phyloP scores from a whole-genome alignment of 2,888 invertebrate genomes.

The Harpagoxenus sublaevis region DNA sequence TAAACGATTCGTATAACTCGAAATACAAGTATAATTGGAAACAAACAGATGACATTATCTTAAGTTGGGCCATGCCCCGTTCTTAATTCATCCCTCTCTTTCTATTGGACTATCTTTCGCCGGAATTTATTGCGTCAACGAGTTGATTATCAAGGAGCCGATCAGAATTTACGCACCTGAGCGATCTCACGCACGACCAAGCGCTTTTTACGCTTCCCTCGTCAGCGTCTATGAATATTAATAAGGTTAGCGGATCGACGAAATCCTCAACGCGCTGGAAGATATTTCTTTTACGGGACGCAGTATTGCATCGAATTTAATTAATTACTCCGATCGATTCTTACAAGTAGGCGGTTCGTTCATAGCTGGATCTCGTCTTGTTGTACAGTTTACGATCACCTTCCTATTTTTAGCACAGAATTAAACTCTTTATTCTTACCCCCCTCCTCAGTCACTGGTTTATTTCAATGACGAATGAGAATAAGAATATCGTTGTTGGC shows the following conservation, averaged over 20 bases:
- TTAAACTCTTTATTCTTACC: background rate
- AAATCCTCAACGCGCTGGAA: conserved; percentile 50
- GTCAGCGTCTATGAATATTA: conserved; percentile 68
- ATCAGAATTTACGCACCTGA: conserved; percentile 44
- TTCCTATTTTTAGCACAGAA: background rate
- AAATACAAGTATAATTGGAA: conserved; percentile 27
- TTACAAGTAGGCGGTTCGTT: conserved; percentile 17
- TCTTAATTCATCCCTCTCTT: conserved; percentile 15
- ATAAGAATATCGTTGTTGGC: background rate
- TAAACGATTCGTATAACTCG: conserved; percentile 3
- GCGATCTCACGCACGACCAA: conserved; percentile 60
- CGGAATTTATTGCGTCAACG: conserved; percentile 52
- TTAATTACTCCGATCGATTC: conserved; percentile 55
- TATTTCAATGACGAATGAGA: background rate
- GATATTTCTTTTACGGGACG: conserved; percentile 19
- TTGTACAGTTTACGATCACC: background rate
- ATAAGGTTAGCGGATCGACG: conserved; percentile 53
- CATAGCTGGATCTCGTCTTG: conserved; percentile 1
- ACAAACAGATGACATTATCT: conserved; percentile 20
- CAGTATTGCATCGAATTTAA: conserved; percentile 22
- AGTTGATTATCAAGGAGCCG: conserved; percentile 49
- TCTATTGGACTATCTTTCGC: background rate
- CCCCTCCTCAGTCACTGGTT: background rate
- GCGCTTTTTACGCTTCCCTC: conserved; percentile 56
- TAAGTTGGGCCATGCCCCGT: background rate